Evolutionary conservation across 2,797 vertebrate genomes (phyloP).

Genomic region (Diceros bicornis): DNA sequence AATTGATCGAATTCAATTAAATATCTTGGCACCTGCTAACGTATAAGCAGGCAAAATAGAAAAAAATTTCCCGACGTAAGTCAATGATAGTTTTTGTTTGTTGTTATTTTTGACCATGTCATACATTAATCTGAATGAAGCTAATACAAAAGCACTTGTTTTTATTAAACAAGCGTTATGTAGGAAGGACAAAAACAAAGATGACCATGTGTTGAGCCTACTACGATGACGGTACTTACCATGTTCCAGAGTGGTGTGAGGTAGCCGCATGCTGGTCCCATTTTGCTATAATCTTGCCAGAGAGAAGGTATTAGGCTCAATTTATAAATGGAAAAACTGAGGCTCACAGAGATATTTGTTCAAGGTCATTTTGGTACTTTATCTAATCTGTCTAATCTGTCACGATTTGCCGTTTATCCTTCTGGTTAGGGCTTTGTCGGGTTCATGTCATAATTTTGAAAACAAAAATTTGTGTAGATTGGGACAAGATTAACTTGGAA

Average conservation of each 20-base stretch:
- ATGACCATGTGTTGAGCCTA: neutral
- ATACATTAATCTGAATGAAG: neutral
- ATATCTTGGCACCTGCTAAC: neutral
- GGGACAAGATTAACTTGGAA: neutral
- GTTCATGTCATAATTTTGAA: neutral
- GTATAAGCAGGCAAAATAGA: neutral
- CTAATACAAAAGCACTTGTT: neutral
- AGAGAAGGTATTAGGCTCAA: neutral
- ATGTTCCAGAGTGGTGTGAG: neutral
- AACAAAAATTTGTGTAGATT: neutral
- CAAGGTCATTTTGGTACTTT: neutral
- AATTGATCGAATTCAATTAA: conserved; percentile 24
- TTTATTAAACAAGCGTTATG: neutral
- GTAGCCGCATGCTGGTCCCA: neutral
- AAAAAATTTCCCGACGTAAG: neutral
- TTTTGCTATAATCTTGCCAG: neutral
- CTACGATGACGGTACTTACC: neutral
- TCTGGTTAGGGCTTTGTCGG: neutral
- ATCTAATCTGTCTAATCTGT: neutral
- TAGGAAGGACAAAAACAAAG: neutral
- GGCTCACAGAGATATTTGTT: neutral
- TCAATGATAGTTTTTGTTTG: neutral
- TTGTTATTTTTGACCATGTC: neutral
- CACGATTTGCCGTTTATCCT: neutral
- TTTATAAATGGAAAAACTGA: neutral